These are phyloP conservation scores for Stenchaetothrips biformis DNA, from an alignment of 2,888 invertebrate genomes.

Conservation along the genomic window DNA sequence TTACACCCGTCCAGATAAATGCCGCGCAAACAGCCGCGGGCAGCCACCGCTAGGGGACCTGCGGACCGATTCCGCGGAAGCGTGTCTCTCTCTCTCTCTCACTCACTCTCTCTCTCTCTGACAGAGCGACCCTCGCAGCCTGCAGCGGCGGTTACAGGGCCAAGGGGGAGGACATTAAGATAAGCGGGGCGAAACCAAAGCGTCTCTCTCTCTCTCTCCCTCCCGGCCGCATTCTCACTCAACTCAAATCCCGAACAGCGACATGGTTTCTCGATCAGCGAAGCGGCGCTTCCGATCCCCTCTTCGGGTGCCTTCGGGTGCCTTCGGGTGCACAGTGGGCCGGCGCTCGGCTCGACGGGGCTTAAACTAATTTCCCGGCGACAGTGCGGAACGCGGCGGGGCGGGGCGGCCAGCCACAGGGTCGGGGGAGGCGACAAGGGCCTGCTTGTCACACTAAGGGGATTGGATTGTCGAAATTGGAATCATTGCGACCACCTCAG, in stretches of 20 bases:
- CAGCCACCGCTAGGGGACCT: neutral
- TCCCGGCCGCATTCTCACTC: neutral
- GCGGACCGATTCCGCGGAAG: neutral
- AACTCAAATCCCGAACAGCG: too few species aligned
- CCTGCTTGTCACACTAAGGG: too few species aligned
- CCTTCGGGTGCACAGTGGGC: too few species aligned
- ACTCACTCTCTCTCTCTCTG: neutral
- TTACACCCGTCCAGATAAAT: neutral
- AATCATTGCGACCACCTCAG: too few species aligned
- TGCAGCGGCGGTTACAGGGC: neutral
- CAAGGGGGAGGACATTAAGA: neutral
- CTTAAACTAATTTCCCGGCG: too few species aligned
- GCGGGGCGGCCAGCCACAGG: neutral
- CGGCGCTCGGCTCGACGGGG: too few species aligned
- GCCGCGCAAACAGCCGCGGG: neutral
- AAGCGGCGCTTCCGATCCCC: too few species aligned
- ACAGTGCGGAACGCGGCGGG: neutral
- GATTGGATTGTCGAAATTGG: too few species aligned
- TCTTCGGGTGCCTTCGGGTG: too few species aligned
- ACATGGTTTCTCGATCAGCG: too few species aligned
- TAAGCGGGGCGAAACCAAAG: neutral
- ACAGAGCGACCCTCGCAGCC: neutral
- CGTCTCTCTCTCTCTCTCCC: constrained; percentile 1
- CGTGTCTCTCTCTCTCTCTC: neutral
- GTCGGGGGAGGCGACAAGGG: neutral